Percentiles rank a stretch among this genome's conserved stretches.
phyloP scores from a whole-genome alignment of 2,888 invertebrate genomes.

The Seladonia tumulorum region DNA sequence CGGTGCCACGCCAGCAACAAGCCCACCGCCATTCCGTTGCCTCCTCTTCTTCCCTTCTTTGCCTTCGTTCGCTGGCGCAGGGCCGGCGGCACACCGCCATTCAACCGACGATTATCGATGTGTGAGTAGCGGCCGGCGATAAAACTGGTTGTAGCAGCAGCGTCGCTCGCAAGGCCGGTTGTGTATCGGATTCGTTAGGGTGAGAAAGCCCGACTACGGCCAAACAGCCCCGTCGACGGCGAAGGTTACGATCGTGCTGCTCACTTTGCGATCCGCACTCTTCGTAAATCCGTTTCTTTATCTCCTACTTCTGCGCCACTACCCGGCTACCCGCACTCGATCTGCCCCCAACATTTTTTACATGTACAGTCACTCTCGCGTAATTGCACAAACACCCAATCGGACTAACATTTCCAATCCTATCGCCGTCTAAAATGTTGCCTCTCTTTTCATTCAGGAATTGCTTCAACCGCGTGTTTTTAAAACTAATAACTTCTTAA shows the following conservation, averaged over 20 bases:
- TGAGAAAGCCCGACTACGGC: constrained; percentile 47
- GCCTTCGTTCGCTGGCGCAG: constrained; percentile 20
- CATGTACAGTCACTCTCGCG: neutral
- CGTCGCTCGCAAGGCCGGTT: constrained; percentile 29
- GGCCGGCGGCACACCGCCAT: constrained; percentile 40
- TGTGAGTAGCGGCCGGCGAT: constrained; percentile 55
- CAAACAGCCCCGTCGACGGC: constrained; percentile 34
- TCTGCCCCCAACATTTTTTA: neutral
- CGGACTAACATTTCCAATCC: neutral
- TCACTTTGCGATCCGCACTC: neutral
- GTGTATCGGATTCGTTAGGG: constrained; percentile 65
- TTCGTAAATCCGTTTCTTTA: constrained; percentile 5
- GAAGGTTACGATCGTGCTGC: constrained; percentile 50
- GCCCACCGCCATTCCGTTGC: constrained; percentile 49
- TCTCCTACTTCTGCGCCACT: neutral
- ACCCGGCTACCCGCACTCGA: neutral
- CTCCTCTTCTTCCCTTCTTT: constrained; percentile 46
- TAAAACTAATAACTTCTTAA: no score
- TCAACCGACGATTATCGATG: constrained; percentile 58
- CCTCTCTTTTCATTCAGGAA: neutral
- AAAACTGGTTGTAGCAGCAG: constrained; percentile 44
- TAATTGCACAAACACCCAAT: neutral
- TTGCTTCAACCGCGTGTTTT: neutral
- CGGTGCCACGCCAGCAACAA: constrained; percentile 69
- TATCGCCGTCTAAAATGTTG: neutral